Evolutionary conservation across 2,797 vertebrate species (phyloP), one percentile per base, ranked within the genome.

Genomic region (Alectoris magna): DNA sequence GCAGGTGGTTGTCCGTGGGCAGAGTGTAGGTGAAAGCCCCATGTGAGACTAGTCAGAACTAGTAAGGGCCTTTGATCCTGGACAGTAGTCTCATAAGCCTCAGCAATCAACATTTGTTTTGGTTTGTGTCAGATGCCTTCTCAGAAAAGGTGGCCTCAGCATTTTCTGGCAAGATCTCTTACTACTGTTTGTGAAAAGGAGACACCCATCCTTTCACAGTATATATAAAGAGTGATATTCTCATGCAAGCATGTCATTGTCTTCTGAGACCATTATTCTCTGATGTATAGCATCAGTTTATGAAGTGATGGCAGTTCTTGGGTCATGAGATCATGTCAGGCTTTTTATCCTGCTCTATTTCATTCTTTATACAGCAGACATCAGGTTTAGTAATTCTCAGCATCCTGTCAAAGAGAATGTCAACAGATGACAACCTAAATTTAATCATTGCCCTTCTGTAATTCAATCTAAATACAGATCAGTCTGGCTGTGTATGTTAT

Each of bases 391-490:
- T 78, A 78, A 63, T 84, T 86, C 93, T 82, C 94, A 93, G 71
- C 83, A 86, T 88, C 71, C 43, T 88, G 83, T 84, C 87, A 91
- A 84, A 76, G 55, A 81, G 94, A 92, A 91, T 84, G 76, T 73
- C 83, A 78, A 7, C 59, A 67, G 83, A 88, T 59, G 67, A 92
- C 91, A 93, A 86, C n/a, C n/a, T 86, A 84, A 95, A 93, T 96
- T 94, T 86, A 93, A 93, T 94, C 67, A 91, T 14, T 75, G 64
- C 14, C 83, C 68, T 79, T 90, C 83, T 79, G 56, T 90, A 95
- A 95, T 94, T 93, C 79, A 93, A 88, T 91, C 51, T 84, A 82
- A 95, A 88, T 82, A 95, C 59, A 90, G 60, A 88, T 73, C 51
- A 88, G 68, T 58, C 82, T 90, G 27, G 48, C 87, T 91, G 83